Evolutionary conservation across 2,113 vertebrate genomes (phyloP).

Genomic region (Corydoras maculifer): DNA sequence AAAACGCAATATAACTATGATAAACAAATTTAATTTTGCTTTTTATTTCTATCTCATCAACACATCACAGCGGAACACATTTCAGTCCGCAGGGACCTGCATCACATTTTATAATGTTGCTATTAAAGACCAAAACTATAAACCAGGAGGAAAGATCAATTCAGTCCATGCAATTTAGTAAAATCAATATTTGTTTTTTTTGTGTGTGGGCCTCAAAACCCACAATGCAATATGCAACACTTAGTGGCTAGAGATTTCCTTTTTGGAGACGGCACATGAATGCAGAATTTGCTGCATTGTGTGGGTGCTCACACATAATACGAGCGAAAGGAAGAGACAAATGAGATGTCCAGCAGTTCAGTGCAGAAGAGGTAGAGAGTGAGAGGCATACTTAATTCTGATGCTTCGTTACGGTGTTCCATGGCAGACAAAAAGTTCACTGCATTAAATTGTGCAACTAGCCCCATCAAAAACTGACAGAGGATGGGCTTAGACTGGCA

Average conservation of each 20-base stretch:
- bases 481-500: slow-evolving; percentile 10
- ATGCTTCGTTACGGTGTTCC: slow-evolving; percentile 9
- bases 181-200: slow-evolving; percentile 27
- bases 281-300: slow-evolving; percentile 32
- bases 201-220: not conserved
- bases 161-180: slow-evolving; percentile 6
- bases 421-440: slow-evolving; percentile 8
- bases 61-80: too few relatives aligned
- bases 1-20: too few relatives aligned
- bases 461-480: slow-evolving; percentile 11
- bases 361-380: not conserved
- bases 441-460: not conserved
- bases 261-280: not conserved
- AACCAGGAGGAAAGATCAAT: slow-evolving; percentile 4
- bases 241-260: slow-evolving; percentile 29
- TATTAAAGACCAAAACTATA: not conserved
- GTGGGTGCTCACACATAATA: slow-evolving; percentile 17
- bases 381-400: slow-evolving; percentile 2
- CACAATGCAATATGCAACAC: not conserved
- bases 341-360: slow-evolving; percentile 19
- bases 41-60: too few relatives aligned
- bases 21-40: too few relatives aligned
- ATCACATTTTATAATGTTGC: too few relatives aligned
- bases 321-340: not conserved
- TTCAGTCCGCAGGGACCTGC: too few relatives aligned